Base-by-base conservation (phyloP, 2,888 invertebrate species). In the Meteorus colon region DNA sequence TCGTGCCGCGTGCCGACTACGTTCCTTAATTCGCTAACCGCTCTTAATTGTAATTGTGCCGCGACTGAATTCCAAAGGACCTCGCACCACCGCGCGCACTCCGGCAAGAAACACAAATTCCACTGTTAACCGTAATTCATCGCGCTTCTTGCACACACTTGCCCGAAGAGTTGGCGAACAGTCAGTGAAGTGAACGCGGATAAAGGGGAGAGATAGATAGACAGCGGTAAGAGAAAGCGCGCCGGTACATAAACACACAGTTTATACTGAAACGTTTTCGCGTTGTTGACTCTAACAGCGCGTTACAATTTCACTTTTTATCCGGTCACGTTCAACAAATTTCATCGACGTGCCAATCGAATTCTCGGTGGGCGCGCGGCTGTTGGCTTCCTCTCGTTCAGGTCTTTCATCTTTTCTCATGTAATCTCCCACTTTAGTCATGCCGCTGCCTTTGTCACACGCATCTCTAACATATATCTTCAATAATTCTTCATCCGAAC, bases 41-140 rank as follows among this genome's bases (percentile, higher is more conserved):
- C 87, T 86, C 87, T 88, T 89, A 89, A 89, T 89, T 89, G 88
- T 88, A 89, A 89, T 89, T 87, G 89, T 87, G 84, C 84, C 82
- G 85, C 85, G 84, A 87, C 78, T 81, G 84, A 84, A 88, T 89
- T 88, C 88, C 89, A 79, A 74, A 82, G 83, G 86, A 78, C 78
- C 81, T 77, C 76, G 62, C 76, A 59, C 73, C 70, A 81, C 79
- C 81, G 80, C 81, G 80, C 78, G 76, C 74, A 73, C 73, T 75
- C 66, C 75, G 63, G 78, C 83, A 89, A 89, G 88, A 89, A 81
- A 88, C 84, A 84, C 82, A 81, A 85, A 89, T 89, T 89, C 89
- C 89, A 83, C 81, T 83, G 87, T 88, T 87, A 88, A 85, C 86
- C 83, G 87, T 86, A 87, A 86, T 87, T 88, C 86, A 87, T 85